Conservation (phyloP, 2,113 vertebrate genomes). For the Gnathonemus longibarbis region DNA sequence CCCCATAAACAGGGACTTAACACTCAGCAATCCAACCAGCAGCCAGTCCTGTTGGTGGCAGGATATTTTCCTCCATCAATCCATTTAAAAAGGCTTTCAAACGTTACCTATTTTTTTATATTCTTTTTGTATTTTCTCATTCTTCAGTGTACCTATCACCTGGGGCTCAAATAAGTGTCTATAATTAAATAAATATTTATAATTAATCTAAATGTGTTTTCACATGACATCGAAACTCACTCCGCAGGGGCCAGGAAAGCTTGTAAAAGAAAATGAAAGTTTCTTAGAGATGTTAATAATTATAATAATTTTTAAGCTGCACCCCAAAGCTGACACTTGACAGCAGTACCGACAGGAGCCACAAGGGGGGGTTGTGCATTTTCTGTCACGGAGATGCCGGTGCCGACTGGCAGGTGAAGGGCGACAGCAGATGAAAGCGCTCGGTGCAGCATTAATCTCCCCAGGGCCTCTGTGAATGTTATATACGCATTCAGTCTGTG, state of each 20-base stretch:
- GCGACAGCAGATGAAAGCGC: background rate
- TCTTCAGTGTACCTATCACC: background rate
- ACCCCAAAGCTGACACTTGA: background rate
- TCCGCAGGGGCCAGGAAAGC: background rate
- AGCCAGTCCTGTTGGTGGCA: background rate
- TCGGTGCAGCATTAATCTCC: background rate
- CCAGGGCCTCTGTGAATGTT: background rate
- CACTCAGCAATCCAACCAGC: background rate
- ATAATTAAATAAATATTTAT: background rate
- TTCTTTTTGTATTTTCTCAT: background rate
- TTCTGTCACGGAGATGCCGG: background rate
- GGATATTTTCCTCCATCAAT: background rate
- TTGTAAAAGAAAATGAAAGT: background rate
- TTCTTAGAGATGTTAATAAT: background rate
- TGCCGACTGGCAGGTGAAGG: background rate
- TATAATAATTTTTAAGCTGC: background rate
- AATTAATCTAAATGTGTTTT: background rate
- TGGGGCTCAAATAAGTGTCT: background rate
- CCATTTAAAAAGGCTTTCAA: background rate
- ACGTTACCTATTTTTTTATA: background rate
- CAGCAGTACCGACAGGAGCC: background rate
- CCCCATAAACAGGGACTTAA: background rate
- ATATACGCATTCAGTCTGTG: background rate
- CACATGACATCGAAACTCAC: background rate
- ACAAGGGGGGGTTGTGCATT: background rate